Base-by-base conservation (phyloP, 1,140 invertebrate species). In the Acyrthosiphon pisum region DNA sequence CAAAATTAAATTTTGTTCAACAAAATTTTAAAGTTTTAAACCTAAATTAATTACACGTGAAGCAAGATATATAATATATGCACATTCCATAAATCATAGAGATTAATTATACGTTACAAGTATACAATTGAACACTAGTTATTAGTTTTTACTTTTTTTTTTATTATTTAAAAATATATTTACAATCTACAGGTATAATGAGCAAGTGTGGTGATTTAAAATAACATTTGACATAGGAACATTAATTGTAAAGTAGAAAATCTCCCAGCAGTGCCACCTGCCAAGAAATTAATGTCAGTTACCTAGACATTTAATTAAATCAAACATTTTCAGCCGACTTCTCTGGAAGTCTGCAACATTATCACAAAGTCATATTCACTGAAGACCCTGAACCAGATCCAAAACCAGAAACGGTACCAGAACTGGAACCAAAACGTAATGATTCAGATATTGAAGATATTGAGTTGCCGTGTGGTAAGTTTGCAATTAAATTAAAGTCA, bases 331-430 rank as follows among this genome's bases (percentile, higher is more conserved):
- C 23, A 92, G 91, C 91, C 22, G 91, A 92, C 35, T 81, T 92
- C 0, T 81, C 9, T 83, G 91, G 91, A 44, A n/a, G 90, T 81
- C 6, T 92, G 35, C 68, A 76, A 35, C 22, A 50, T 81, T 92
- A 83, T 23, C 4, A 95, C 95, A 94, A 94, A 94, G 50, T 35
- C 4, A 89, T 89, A 56, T 20, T 26, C 18, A 37, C 26, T 3
- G 14, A n/a, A 68, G 14, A 68, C 30, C 60, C 60, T 30, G 4
- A 68, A 18, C 14, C 60, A 68, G 60, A 68, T 3, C 30, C 60
- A n/a, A 18, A n/a, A n/a, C 14, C 60, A 68, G 14, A n/a, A 68
- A 14, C 11, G 2, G 56, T 56, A 8, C 9, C 22, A 6, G 41
- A 14, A 26, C 8, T 18, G 6, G 48, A 37, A 56, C 6, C 8